Percentiles rank a stretch among this genome's conserved stretches.
Conservation (phyloP, 1,140 invertebrate genomes). For the Rhynchophorus ferrugineus region DNA sequence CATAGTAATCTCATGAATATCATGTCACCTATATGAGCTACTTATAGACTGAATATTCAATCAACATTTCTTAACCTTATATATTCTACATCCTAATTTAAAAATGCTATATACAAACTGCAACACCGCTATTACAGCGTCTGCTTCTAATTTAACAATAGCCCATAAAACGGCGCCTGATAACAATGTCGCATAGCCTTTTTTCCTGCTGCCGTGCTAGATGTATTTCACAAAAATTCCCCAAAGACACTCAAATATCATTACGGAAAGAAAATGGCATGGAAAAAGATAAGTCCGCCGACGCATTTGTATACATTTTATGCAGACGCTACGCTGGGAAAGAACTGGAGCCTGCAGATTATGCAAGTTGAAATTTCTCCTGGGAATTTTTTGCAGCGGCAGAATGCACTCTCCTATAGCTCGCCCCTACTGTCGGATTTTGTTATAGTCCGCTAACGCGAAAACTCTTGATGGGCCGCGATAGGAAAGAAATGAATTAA, state of each 20-base stretch:
- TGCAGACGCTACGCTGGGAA: constrained; percentile 1
- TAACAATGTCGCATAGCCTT: too few relatives aligned
- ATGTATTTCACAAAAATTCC: background rate
- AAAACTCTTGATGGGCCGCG: background rate
- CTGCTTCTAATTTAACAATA: too few relatives aligned
- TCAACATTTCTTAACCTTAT: too few relatives aligned
- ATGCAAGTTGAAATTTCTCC: constrained; percentile 13
- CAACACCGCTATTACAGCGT: too few relatives aligned
- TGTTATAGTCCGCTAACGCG: background rate
- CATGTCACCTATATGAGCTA: too few relatives aligned
- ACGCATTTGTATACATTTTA: constrained; percentile 6
- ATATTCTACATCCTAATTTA: too few relatives aligned
- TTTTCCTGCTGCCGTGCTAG: too few relatives aligned
- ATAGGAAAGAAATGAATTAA: background rate
- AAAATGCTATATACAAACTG: too few relatives aligned
- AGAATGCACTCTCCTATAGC: background rate
- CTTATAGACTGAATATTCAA: too few relatives aligned
- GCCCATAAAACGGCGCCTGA: too few relatives aligned
- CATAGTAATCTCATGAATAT: too few relatives aligned
- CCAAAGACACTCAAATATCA: background rate
- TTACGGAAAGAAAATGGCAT: background rate
- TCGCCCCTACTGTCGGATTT: constrained; percentile 3
- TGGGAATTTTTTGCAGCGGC: constrained; percentile 6
- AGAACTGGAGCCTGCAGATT: constrained; percentile 6
- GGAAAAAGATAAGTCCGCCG: background rate